Base-by-base conservation (phyloP, 2,888 invertebrate species). In the Didymodactylos carnosus region DNA sequence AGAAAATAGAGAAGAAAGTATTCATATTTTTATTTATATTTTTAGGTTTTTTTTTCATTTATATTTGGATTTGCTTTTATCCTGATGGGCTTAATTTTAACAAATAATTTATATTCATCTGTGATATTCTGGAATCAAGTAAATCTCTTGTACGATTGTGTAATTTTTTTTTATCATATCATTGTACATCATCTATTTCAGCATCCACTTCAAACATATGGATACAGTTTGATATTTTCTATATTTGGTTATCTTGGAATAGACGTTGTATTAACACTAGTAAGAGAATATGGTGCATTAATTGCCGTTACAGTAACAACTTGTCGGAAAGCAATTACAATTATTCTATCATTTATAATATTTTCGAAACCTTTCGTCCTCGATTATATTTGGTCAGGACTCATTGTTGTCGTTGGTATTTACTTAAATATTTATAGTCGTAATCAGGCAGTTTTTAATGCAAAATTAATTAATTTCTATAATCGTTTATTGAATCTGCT, bases 401-500 rank as follows among this genome's bases (percentile, higher is more conserved):
- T 90, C 78, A 85, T 95, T 73, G 92, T 95, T 0, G 86, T 93
- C 1, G 77, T 91, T 40, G 94, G 94, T 10, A 94, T 95, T 80
- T 94, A 94, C 83, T 85, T 95, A n/a, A 94, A 93, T 85, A 87
- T 94, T 72, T 90, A 89, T 82, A 91, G 91, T 82, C 94, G 94
- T 82, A 87, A 86, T 78, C 62, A 29, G 35, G 62, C 62, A 16
- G 62, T n/a, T 35, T 62, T 62, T 35, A 29, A 62, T 29, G 29
- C n/a, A 10, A 62, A 35, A 62, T 11, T 62, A 10, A n/a, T 3
- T 35, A n/a, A 16, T 35, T 62, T 5, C 35, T 7, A 3, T 62
- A 35, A 29, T 35, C 8, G 8, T 35, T 62, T 62, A 19, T 35
- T 35, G n/a, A n/a, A n/a, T n/a, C n/a, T n/a, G n/a, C n/a, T n/a